Evolutionary conservation across 1,140 invertebrate genomes (phyloP), one percentile per base, ranked within the genome.

Genomic region (Monochamus saltuarius): DNA sequence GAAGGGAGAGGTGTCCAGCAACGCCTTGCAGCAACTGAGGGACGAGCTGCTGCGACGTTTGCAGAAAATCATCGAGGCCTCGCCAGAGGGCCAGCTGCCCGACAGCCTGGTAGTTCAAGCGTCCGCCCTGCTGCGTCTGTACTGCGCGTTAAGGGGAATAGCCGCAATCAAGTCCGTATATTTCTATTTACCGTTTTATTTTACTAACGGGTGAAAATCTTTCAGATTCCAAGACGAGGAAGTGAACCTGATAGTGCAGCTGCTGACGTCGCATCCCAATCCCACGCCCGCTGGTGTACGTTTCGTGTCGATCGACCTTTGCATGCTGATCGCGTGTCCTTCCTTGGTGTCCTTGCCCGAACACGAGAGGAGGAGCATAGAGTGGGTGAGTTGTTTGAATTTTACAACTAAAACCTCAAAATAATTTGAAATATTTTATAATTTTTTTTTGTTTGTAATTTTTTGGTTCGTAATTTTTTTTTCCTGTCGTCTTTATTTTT

Each of bases 311-410:
- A 81, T 98, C 39, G 92, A 91, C 11, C 81, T 99, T 0, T 97
- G 94, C 75, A 96, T 97, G 89, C 83, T 99, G 0, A 90, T 98
- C 39, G 92, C 94, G 0, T 97, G 94, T 78, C 94, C 95, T 6
- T 91, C 92, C 7, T 74, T 98, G 4, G 87, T 97, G 46, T 82
- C 82, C 58, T 75, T 85, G 65, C 76, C 84, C 64, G 86, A 95
- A 74, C 86, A 94, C 65, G 95, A 98, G 79, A 89, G 89, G 53
- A 86, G 87, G 71, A 89, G 90, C n/a, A 89, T 97, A 53, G 91
- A 95, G 73, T 98, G 95, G 94, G 88, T 75, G 62, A 62, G 59
- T 29, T 9, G 13, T 14, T 43, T 10, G 34, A 38, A 38, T n/a
- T n/a, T n/a, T n/a, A n/a, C n/a, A n/a, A n/a, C n/a, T n/a, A n/a